Conservation (phyloP, 23 tunicate species). For the Phallusia fumigata region DNA sequence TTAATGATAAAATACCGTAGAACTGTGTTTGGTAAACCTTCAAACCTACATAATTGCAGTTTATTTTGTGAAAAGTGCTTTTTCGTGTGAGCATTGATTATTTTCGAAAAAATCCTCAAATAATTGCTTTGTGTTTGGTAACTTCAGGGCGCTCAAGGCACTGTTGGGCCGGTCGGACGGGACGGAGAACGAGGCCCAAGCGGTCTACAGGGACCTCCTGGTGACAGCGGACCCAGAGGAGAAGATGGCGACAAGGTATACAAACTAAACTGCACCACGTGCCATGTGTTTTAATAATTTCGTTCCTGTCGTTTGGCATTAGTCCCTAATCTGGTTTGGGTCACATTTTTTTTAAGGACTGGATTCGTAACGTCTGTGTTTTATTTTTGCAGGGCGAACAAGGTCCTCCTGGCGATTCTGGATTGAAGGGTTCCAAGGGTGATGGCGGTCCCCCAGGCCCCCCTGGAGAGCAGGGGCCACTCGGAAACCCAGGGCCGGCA, state of each 20-base stretch:
- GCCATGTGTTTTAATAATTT: background rate
- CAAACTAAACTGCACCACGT: background rate
- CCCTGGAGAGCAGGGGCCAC: slow-evolving; percentile 74
- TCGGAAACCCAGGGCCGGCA: slow-evolving; percentile 85
- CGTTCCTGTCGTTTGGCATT: no score
- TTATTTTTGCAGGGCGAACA: slow-evolving; percentile 58
- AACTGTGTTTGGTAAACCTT: no score
- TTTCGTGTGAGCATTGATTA: no score
- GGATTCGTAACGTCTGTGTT: background rate
- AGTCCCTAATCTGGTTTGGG: no score
- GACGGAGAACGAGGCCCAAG: slow-evolving; percentile 89
- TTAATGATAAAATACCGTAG: no score
- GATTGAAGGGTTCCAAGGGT: slow-evolving; percentile 86
- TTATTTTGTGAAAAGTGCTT: no score
- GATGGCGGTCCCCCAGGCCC: slow-evolving; percentile 92
- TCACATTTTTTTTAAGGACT: no score
- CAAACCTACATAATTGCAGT: no score
- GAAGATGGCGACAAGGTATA: slow-evolving; percentile 89
- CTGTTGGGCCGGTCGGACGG: slow-evolving; percentile 83
- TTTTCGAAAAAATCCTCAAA: no score
- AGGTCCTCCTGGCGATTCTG: slow-evolving; percentile 80
- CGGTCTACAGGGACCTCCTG: slow-evolving; percentile 85
- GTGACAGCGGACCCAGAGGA: slow-evolving; percentile 67
- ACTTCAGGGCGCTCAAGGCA: slow-evolving; percentile 65
- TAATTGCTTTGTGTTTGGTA: no score